Percentiles rank a stretch among this genome's conserved stretches.
These are phyloP conservation scores for Pachyseris speciosa DNA, from an alignment of 64 coral and sea anemone genomes.

Conservation along the genomic window DNA sequence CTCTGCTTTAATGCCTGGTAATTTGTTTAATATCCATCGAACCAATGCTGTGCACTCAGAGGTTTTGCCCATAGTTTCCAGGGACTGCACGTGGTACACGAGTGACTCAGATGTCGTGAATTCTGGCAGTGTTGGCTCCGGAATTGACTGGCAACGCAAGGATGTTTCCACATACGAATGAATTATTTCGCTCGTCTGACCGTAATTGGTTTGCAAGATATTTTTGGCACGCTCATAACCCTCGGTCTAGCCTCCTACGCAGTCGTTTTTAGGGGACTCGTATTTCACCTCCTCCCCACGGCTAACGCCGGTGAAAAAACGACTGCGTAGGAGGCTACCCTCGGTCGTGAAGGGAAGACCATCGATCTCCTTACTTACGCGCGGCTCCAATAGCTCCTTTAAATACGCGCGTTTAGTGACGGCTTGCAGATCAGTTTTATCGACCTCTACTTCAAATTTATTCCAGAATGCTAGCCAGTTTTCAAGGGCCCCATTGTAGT, in stretches of 20 bases:
- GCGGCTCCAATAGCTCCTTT: slow-evolving; percentile 28
- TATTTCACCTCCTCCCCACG: no score
- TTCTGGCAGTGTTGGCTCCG: slow-evolving; percentile 1
- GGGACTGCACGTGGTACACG: slow-evolving; percentile 32
- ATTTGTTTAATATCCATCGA: neutral
- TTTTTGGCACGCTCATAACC: slow-evolving; percentile 23
- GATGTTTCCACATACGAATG: slow-evolving; percentile 25
- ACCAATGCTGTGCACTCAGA: neutral
- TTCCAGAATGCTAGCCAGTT: slow-evolving; percentile 44
- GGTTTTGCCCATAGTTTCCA: neutral
- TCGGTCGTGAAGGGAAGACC: slow-evolving; percentile 3
- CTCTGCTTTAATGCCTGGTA: neutral
- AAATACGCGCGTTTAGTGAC: slow-evolving; percentile 31
- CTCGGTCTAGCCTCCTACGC: no score
- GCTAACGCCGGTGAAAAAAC: no score
- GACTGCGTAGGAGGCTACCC: no score
- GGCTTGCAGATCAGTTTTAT: neutral
- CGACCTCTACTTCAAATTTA: slow-evolving; percentile 48
- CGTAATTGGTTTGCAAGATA: slow-evolving; percentile 21
- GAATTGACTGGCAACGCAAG: neutral
- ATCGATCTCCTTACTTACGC: slow-evolving; percentile 36
- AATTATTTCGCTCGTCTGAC: slow-evolving; percentile 9
- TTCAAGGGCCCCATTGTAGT: neutral
- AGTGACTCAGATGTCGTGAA: slow-evolving; percentile 43
- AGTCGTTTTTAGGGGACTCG: no score